Evolutionary conservation across 1,140 invertebrate genomes (phyloP).

Genomic region (Drosophila nigrodunni): DNA sequence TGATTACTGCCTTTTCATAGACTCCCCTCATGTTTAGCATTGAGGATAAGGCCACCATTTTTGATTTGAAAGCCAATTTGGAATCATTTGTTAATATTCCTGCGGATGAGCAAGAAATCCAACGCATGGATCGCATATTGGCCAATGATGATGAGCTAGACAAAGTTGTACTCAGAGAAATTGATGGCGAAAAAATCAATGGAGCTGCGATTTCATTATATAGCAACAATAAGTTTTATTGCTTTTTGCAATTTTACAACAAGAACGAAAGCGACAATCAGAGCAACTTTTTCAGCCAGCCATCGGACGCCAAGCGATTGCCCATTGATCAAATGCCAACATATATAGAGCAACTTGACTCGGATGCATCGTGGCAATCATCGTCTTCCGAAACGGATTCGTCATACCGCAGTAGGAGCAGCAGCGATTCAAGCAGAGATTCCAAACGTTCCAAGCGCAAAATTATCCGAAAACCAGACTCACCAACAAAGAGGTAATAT

Average conservation of each 20-base stretch:
- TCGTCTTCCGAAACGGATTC: conserved; percentile 6
- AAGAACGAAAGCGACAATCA: conserved; percentile 31
- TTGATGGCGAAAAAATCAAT: conserved; percentile 7
- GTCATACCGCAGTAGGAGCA: conserved; percentile 4
- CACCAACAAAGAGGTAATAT: conserved; percentile 12
- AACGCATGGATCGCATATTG: conserved; percentile 23
- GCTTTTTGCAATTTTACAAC: conserved; percentile 43
- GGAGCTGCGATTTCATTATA: conserved; percentile 42
- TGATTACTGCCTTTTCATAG: not conserved
- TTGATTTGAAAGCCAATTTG: conserved; percentile 24
- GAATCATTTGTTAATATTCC: conserved; percentile 17
- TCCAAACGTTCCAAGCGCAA: not conserved
- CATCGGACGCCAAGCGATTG: conserved; percentile 5
- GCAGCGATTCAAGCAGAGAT: conserved; percentile 4
- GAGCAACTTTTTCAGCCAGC: conserved; percentile 27
- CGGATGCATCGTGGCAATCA: conserved; percentile 24
- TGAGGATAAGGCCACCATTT: conserved; percentile 18
- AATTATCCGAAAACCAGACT: not conserved
- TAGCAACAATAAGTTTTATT: conserved; percentile 18
- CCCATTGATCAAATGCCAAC: conserved; percentile 20
- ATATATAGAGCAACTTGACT: conserved; percentile 22
- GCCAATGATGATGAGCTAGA: conserved; percentile 9
- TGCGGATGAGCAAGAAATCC: conserved; percentile 19
- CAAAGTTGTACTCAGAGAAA: conserved; percentile 16
- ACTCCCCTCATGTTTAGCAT: conserved; percentile 28